These are phyloP conservation scores for Platyrinchus mystaceus DNA, from an alignment of 2,797 vertebrate genomes.

Conservation along the genomic window DNA sequence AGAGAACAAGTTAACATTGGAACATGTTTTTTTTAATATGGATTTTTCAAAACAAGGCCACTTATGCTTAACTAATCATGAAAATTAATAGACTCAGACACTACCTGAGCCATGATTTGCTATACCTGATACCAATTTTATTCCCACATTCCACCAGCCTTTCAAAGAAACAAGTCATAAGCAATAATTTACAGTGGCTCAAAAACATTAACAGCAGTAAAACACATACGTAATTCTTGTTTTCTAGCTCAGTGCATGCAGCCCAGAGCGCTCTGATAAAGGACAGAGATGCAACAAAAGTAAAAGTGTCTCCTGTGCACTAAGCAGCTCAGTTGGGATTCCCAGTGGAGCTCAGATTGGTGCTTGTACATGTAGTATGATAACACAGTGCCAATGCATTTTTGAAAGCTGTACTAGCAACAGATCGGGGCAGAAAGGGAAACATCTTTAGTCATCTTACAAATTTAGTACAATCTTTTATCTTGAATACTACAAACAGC, in stretches of 20 bases:
- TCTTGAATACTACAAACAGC: not conserved
- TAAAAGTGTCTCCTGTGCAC: not conserved
- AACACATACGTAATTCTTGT: not conserved
- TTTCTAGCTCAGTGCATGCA: not conserved
- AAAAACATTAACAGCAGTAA: not conserved
- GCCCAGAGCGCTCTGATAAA: not conserved
- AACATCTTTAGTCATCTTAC: not conserved
- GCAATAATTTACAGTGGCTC: not conserved
- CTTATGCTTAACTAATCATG: not conserved
- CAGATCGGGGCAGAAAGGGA: not conserved
- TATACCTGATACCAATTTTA: not conserved
- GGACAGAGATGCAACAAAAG: not conserved
- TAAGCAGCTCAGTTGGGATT: not conserved
- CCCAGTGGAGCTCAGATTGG: not conserved
- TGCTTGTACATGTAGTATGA: accelerated
- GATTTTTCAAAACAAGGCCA: not conserved
- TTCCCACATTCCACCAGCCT: not conserved
- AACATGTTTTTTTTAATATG: not conserved
- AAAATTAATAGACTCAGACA: not conserved
- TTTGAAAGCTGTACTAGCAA: not conserved
- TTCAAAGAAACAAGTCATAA: not conserved
- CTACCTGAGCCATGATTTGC: not conserved
- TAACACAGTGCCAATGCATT: not conserved
- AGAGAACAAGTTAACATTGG: not conserved
- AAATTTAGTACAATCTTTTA: not conserved